These are phyloP conservation scores for Leucozona laternaria DNA, from an alignment of 2,888 invertebrate species.

Conservation along the genomic window DNA sequence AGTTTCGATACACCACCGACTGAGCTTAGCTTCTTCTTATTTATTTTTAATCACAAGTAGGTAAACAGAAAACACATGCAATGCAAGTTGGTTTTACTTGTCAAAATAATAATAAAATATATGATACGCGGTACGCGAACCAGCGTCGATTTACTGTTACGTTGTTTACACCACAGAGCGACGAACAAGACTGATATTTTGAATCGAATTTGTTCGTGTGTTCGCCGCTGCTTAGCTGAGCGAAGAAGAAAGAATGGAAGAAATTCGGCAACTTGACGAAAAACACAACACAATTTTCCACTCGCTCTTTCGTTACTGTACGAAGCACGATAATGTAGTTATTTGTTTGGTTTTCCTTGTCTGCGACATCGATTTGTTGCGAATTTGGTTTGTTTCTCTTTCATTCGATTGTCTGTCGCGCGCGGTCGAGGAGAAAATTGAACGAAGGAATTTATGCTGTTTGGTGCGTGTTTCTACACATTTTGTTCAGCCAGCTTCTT, in stretches of 20 bases:
- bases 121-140: slow-evolving; percentile 56
- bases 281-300: slow-evolving; percentile 31
- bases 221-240: slow-evolving; percentile 7
- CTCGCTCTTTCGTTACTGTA: slow-evolving; percentile 40
- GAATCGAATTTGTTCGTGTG: slow-evolving; percentile 56
- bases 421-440: slow-evolving; percentile 47
- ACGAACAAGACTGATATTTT: slow-evolving; percentile 65
- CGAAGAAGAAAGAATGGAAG: slow-evolving; percentile 38
- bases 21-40: slow-evolving; percentile 9
- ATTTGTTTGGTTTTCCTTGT: slow-evolving; percentile 21
- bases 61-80: slow-evolving; percentile 1
- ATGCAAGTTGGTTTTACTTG: slow-evolving; percentile 38
- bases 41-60: neutral
- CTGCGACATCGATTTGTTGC: slow-evolving; percentile 31
- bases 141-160: slow-evolving; percentile 35
- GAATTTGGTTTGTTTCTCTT: slow-evolving; percentile 23
- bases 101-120: slow-evolving; percentile 44
- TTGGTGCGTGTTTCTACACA: slow-evolving; percentile 33
- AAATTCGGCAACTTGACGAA: slow-evolving; percentile 58
- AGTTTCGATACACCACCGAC: slow-evolving; percentile 25
- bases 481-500: slow-evolving; percentile 13
- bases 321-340: neutral
- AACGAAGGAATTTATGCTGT: slow-evolving; percentile 61
- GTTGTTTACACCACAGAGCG: slow-evolving; percentile 64
- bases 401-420: slow-evolving; percentile 14